Conservation (phyloP, 2,797 vertebrate species). For the Takifugu rubripes region DNA sequence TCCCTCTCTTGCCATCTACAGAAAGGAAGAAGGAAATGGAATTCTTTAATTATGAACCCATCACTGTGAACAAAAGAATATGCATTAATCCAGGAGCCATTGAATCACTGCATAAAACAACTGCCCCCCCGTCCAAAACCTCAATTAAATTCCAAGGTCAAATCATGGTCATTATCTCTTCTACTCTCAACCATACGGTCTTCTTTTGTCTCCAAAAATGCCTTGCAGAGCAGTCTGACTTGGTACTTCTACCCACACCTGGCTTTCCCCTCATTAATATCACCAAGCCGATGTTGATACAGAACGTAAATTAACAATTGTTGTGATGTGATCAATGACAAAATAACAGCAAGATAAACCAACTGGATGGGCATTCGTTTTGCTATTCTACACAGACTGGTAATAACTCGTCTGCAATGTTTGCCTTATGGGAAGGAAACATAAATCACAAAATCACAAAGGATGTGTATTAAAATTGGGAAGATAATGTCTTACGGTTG, state of each 20-base stretch:
- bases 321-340: constrained; percentile 59
- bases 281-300: constrained; percentile 59
- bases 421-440: constrained; percentile 71
- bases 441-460: constrained; percentile 56
- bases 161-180: constrained; percentile 32
- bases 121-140: constrained; percentile 8
- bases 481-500: constrained; percentile 45
- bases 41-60: constrained; percentile 89
- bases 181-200: constrained; percentile 19
- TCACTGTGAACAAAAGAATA: constrained; percentile 91
- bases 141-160: constrained; percentile 38
- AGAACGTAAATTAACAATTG: constrained; percentile 65
- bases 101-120: constrained; percentile 65
- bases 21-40: constrained; percentile 66
- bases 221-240: constrained; percentile 62
- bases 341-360: constrained; percentile 52
- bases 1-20: constrained; percentile 20
- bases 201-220: constrained; percentile 43
- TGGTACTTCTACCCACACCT: constrained; percentile 43
- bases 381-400: constrained; percentile 64
- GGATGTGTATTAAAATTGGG: constrained; percentile 62
- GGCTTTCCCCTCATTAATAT: constrained; percentile 48
- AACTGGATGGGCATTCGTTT: constrained; percentile 57
- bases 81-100: constrained; percentile 94
- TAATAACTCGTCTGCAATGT: constrained; percentile 67